A percentile compares a stretch with the other conserved stretches of the same genome.
phyloP scores from a whole-genome alignment of 2,888 invertebrate species.

The Hypercompe scribonia region DNA sequence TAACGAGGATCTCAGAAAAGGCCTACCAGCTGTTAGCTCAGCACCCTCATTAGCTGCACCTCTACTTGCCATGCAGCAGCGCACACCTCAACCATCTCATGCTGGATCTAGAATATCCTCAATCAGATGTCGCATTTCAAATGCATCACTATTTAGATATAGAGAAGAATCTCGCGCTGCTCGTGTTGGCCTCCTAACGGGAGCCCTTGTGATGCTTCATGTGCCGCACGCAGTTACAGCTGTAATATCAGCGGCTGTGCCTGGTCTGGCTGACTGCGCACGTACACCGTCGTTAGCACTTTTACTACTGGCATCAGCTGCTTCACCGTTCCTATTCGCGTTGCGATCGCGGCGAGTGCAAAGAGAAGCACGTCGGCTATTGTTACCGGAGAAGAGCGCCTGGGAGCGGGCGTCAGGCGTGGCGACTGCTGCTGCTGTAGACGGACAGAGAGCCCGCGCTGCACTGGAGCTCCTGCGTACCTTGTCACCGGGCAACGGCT shows the following conservation, averaged over 20 bases:
- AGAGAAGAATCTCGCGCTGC: constrained; percentile 96
- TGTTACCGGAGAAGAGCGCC: constrained; percentile 79
- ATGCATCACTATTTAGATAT: constrained; percentile 93
- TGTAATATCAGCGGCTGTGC: constrained; percentile 76
- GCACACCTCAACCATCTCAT: constrained; percentile 79
- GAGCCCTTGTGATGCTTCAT: constrained; percentile 91
- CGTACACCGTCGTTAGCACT: constrained; percentile 84
- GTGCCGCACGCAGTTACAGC: constrained; percentile 87
- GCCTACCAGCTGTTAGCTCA: constrained; percentile 83
- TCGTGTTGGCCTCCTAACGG: constrained; percentile 88
- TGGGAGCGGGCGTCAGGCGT: constrained; percentile 84
- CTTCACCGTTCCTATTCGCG: constrained; percentile 92
- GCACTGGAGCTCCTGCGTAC: constrained; percentile 78
- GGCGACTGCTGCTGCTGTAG: constrained; percentile 85
- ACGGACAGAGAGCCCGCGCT: constrained; percentile 81
- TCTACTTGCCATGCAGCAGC: constrained; percentile 67
- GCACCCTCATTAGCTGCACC: constrained; percentile 82
- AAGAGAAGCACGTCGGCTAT: constrained; percentile 76
- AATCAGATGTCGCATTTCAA: constrained; percentile 92
- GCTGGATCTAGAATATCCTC: constrained; percentile 89
- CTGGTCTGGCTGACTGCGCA: constrained; percentile 82
- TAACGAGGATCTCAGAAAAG: constrained; percentile 73
- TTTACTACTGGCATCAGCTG: constrained; percentile 88
- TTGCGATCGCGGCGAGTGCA: constrained; percentile 90
- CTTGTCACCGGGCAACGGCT: constrained; percentile 78